Evolutionary conservation across 2,113 vertebrate species (phyloP), one percentile per base, ranked within the genome.

Genomic region (Glaucomys volans): DNA sequence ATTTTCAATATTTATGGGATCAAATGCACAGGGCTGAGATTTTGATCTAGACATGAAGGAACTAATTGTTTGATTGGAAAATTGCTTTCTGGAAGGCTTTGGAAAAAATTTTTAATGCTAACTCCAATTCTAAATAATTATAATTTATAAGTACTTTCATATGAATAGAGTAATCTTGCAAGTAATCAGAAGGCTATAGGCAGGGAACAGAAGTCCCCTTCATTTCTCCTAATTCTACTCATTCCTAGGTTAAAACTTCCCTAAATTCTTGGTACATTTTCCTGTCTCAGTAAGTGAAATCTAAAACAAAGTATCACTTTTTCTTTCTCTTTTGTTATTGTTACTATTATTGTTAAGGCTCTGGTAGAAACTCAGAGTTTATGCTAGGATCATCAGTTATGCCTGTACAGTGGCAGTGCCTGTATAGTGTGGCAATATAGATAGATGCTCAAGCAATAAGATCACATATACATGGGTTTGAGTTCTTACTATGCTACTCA

Each of bases 61-160:
- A 97, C 77, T 62, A 69, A 87, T 75, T 82, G 17, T 50, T 67
- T 62, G 13, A 87, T 12, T 83, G 52, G 18, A 90, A 44, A 44
- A 94, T 90, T 74, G 5, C n/a, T 89, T 95, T 92, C 7, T 52
- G 85, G 28, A 91, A 80, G 28, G 14, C 17, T 59, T 82, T 72
- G n/a, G 14, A 77, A 81, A 81, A 85, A 66, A 52, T 5, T 96
- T 64, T 66, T 42, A 88, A 90, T 32, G n/a, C 37, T 84, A 77
- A 90, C 8, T 10, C 28, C 13, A 91, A 84, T 8, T 79, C 12
- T 28, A 82, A 86, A 62, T 11, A 80, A 93, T 77, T 87, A 72
- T 26, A 84, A 94, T 82, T 90, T 80, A 83, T 44, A 94, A 94
- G 32, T 62, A 50, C 40, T 62, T 86, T 90, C 44, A 50, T 57